Conservation (phyloP, 2,113 vertebrate genomes). For the Suncus etruscus region DNA sequence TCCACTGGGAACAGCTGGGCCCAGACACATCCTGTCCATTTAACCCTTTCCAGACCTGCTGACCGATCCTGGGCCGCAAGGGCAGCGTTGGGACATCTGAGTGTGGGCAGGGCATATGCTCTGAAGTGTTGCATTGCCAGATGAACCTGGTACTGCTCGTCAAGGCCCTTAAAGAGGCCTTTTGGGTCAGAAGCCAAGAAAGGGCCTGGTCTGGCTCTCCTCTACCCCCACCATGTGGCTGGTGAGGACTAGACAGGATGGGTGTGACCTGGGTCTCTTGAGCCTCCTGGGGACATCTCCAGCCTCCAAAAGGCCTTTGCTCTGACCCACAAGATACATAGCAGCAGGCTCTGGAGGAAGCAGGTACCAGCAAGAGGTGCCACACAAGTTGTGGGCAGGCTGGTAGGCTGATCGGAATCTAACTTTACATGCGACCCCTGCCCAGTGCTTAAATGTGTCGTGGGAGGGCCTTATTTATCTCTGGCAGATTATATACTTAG, state of each 20-base stretch:
- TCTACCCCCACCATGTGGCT: neutral
- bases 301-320: constrained; percentile 2
- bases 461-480: neutral
- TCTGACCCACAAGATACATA: neutral
- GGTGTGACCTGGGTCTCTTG: neutral
- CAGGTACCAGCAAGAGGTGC: neutral
- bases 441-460: neutral
- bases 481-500: neutral
- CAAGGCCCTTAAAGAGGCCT: neutral
- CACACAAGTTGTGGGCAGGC: neutral
- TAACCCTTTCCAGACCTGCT: constrained; percentile 40
- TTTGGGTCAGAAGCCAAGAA: neutral
- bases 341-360: no score
- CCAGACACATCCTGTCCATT: neutral
- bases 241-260: neutral
- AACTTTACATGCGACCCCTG: neutral
- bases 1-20: constrained; percentile 63
- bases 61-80: neutral
- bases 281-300: neutral
- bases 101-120: neutral
- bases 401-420: neutral
- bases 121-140: neutral
- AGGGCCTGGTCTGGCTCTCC: neutral
- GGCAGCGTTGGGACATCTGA: no score
- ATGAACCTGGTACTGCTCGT: neutral